Percentiles rank a stretch among this genome's conserved stretches.
Evolutionary conservation across 92 coral and sea anemone species (phyloP).

Genomic region (Hydrozoanthus gracilis): DNA sequence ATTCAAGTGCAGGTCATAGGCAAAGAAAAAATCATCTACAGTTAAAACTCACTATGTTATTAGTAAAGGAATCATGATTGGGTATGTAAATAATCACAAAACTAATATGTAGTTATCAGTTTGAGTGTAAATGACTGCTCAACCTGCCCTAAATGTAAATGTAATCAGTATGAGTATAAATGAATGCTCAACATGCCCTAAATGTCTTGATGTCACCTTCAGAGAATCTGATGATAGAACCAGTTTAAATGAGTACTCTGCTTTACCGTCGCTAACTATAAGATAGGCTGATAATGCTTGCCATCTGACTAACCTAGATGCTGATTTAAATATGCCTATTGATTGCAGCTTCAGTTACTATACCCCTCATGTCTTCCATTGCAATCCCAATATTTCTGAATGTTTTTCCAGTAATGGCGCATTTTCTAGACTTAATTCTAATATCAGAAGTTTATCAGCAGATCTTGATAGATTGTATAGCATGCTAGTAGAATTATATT

Average conservation of each 20-base stretch:
- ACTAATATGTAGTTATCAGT: conserved; percentile 15
- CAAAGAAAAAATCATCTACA: background rate
- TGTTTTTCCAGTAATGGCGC: background rate
- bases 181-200: conserved; percentile 39
- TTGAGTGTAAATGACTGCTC: conserved; percentile 37
- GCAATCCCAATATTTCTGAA: background rate
- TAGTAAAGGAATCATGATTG: conserved; percentile 16
- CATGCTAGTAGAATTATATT: conserved; percentile 20
- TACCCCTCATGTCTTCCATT: conserved; percentile 12
- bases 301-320: too few relatives aligned
- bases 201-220: conserved; percentile 42
- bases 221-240: conserved; percentile 30
- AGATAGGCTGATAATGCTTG: too few relatives aligned
- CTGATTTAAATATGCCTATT: too few relatives aligned
- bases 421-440: background rate
- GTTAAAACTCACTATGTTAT: conserved; percentile 21
- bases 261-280: too few relatives aligned
- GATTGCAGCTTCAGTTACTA: background rate
- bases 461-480: background rate
- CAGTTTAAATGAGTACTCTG: background rate
- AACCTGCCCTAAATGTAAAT: conserved; percentile 44
- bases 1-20: conserved; percentile 28
- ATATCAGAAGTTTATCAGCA: conserved; percentile 1
- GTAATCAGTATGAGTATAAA: conserved; percentile 30
- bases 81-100: conserved; percentile 26